These are phyloP conservation scores for Drosophila leontia DNA, from an alignment of 1,140 invertebrate genomes.

Conservation along the genomic window DNA sequence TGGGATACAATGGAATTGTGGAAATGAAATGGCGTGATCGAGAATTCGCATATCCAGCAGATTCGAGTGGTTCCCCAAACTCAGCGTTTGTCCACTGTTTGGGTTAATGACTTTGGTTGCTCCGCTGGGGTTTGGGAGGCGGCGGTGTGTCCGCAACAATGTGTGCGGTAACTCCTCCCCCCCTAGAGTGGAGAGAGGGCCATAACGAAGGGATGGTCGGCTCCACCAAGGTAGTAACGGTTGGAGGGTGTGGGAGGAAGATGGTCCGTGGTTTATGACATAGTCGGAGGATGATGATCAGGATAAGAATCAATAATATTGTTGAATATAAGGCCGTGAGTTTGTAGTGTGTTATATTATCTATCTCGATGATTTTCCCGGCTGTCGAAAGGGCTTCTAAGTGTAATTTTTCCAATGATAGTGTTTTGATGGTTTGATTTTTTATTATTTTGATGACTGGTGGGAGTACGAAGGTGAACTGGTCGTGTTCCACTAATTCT, in stretches of 20 bases:
- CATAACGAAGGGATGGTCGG: background rate
- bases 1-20: too few relatives aligned
- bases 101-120: constrained; percentile 5
- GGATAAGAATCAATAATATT: constrained; percentile 6
- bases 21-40: too few relatives aligned
- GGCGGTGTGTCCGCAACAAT: constrained; percentile 12
- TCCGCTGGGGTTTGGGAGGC: constrained; percentile 11
- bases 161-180: constrained; percentile 6
- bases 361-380: constrained; percentile 3
- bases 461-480: constrained; percentile 17
- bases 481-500: constrained; percentile 1
- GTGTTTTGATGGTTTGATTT: constrained; percentile 13
- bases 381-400: constrained; percentile 9
- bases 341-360: constrained; percentile 8
- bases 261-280: constrained; percentile 1
- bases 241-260: background rate
- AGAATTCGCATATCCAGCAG: too few relatives aligned
- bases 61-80: background rate
- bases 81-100: background rate
- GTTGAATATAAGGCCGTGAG: constrained; percentile 2
- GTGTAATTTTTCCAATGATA: constrained; percentile 13
- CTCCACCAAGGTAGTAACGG: background rate
- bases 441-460: constrained; percentile 2
- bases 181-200: background rate
- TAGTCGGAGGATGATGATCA: background rate